A percentile compares a stretch with the other conserved stretches of the same genome.
phyloP scores from a whole-genome alignment of 2,113 vertebrate genomes.

The Apistogramma diplotaenia region DNA sequence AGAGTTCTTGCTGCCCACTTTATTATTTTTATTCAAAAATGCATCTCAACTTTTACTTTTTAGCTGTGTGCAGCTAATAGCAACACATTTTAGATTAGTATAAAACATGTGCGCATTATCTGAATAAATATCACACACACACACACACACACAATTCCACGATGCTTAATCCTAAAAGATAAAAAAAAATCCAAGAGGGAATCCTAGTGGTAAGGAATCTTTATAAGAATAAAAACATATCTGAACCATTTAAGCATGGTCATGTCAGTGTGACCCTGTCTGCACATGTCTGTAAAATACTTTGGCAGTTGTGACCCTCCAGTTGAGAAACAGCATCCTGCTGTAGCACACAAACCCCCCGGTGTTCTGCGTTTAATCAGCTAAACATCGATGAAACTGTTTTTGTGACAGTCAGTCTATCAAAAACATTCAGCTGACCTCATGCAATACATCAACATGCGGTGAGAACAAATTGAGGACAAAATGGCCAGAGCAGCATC shows the following conservation, averaged over 20 bases:
- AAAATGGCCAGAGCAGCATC: constrained; percentile 56
- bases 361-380: constrained; percentile 37
- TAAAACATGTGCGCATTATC: neutral
- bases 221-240: neutral
- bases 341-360: constrained; percentile 23
- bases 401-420: constrained; percentile 48
- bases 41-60: no score
- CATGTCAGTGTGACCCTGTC: constrained; percentile 24
- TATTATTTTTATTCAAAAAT: no score
- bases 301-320: constrained; percentile 24
- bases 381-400: constrained; percentile 10
- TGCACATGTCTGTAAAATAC: constrained; percentile 13
- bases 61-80: no score
- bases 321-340: constrained; percentile 25
- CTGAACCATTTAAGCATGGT: constrained; percentile 2
- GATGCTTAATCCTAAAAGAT: neutral
- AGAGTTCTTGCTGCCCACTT: no score
- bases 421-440: constrained; percentile 47
- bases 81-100: no score
- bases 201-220: neutral
- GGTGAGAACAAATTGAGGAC: constrained; percentile 57
- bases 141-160: neutral
- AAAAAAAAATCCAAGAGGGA: neutral
- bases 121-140: neutral
- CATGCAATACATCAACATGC: constrained; percentile 22